Percentiles rank a stretch among this genome's conserved stretches.
Evolutionary conservation across 2,888 invertebrate species (phyloP).

Genomic region (Teleiodes luculella): DNA sequence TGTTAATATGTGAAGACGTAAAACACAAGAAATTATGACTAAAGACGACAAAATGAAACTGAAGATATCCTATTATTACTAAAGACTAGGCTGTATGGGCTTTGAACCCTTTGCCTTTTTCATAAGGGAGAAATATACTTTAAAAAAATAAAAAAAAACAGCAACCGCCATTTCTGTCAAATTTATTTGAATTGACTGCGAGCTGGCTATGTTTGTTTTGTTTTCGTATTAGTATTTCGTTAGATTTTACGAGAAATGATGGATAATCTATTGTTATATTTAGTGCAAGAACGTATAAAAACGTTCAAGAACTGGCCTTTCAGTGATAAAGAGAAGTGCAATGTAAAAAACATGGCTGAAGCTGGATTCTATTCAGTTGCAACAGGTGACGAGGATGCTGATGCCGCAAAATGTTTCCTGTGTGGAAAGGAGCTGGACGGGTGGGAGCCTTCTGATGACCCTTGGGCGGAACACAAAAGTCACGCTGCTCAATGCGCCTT

Average conservation of each 20-base stretch:
- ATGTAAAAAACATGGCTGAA: constrained; percentile 87
- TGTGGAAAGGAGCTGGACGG: constrained; percentile 91
- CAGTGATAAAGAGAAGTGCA: constrained; percentile 79
- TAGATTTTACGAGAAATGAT: constrained; percentile 25
- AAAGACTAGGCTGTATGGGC: too few species aligned
- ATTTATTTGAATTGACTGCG: too few species aligned
- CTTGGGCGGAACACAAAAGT: constrained; percentile 87
- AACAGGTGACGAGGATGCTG: constrained; percentile 81
- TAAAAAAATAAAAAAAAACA: too few species aligned
- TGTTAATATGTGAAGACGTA: too few species aligned
- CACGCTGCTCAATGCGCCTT: constrained; percentile 86
- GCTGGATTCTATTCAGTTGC: constrained; percentile 90
- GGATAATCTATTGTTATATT: constrained; percentile 42
- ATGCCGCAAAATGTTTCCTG: constrained; percentile 88
- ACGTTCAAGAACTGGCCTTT: constrained; percentile 88
- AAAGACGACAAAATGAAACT: too few species aligned
- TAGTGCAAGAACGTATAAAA: constrained; percentile 76
- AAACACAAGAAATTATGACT: too few species aligned
- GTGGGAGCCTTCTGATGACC: constrained; percentile 91
- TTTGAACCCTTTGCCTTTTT: too few species aligned
- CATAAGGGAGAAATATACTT: too few species aligned
- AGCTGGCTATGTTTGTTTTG: too few species aligned
- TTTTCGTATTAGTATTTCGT: too few species aligned
- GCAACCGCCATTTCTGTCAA: too few species aligned
- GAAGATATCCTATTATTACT: too few species aligned